Percentiles rank a stretch among this genome's conserved stretches.
phyloP scores from a whole-genome alignment of 1,140 invertebrate species.

The Drosophila tsacasi region DNA sequence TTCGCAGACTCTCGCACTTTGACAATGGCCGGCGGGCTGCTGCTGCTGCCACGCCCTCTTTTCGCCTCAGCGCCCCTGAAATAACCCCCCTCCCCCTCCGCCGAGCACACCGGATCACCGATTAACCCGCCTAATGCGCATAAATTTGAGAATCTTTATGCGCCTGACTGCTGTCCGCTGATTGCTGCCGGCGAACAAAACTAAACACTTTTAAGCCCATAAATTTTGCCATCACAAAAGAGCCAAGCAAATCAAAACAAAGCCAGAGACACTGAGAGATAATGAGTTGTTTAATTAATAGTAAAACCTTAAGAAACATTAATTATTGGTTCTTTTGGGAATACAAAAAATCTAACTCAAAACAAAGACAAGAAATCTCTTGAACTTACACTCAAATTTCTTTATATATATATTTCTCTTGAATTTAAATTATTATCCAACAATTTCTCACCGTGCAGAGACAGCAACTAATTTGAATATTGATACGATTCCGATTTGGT shows the following conservation, averaged over 20 bases:
- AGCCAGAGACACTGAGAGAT: constrained; percentile 10
- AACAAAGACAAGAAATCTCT: too few relatives aligned
- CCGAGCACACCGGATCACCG: not conserved
- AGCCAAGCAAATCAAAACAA: constrained; percentile 40
- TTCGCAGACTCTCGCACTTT: constrained; percentile 33
- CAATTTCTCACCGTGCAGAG: not conserved
- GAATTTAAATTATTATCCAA: not conserved
- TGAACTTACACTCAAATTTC: too few relatives aligned
- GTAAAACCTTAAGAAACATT: too few relatives aligned
- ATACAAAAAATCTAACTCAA: too few relatives aligned
- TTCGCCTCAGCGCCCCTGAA: constrained; percentile 4
- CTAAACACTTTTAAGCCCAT: constrained; percentile 62
- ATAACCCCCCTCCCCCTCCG: not conserved
- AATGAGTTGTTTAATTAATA: too few relatives aligned
- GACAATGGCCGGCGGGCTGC: constrained; percentile 28
- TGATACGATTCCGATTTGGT: constrained; percentile 54
- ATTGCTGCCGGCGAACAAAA: constrained; percentile 55
- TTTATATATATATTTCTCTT: not conserved
- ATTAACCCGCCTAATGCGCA: constrained; percentile 38
- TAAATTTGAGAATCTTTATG: constrained; percentile 54
- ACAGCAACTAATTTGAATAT: constrained; percentile 42
- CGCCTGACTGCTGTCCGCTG: constrained; percentile 35
- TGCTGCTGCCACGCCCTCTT: constrained; percentile 7
- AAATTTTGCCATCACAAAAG: constrained; percentile 54
- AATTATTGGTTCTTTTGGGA: not conserved